phyloP scores from a whole-genome alignment of 2,888 invertebrate species.

The Zonitis immaculata region DNA sequence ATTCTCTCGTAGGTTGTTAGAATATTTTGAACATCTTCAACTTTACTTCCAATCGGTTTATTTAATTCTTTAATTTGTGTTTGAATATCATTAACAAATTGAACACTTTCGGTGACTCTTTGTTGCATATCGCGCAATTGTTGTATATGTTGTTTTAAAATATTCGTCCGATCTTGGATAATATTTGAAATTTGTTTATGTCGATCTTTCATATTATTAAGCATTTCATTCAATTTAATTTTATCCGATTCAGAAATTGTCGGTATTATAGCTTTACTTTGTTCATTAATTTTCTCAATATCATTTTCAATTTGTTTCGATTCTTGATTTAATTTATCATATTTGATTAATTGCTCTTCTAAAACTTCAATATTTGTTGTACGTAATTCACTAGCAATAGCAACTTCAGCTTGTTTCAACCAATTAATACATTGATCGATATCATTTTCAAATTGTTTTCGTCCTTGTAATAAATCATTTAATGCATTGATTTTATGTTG shows the following conservation, averaged over 20 bases:
- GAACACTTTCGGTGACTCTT: constrained; percentile 72
- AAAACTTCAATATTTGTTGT: constrained; percentile 76
- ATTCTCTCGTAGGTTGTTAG: constrained; percentile 74
- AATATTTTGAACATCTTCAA: constrained; percentile 85
- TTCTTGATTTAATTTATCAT: constrained; percentile 71
- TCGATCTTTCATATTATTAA: constrained; percentile 73
- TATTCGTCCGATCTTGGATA: constrained; percentile 70
- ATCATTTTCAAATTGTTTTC: constrained; percentile 77
- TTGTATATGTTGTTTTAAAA: constrained; percentile 71
- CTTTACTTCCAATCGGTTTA: constrained; percentile 80
- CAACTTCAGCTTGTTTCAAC: constrained; percentile 87
- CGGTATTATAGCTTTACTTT: constrained; percentile 73
- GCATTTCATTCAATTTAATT: constrained; percentile 72
- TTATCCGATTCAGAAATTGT: constrained; percentile 82
- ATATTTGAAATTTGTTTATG: constrained; percentile 69
- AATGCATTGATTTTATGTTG: constrained; percentile 67
- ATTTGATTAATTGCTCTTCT: constrained; percentile 84
- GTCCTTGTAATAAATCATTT: constrained; percentile 67
- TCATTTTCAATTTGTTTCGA: constrained; percentile 66
- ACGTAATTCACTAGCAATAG: constrained; percentile 74
- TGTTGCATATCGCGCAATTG: constrained; percentile 78
- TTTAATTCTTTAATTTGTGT: constrained; percentile 76
- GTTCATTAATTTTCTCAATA: constrained; percentile 71
- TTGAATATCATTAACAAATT: constrained; percentile 78
- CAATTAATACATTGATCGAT: constrained; percentile 79